Evolutionary conservation across 2,797 vertebrate genomes (phyloP).

Genomic region (Phataginus tricuspis): DNA sequence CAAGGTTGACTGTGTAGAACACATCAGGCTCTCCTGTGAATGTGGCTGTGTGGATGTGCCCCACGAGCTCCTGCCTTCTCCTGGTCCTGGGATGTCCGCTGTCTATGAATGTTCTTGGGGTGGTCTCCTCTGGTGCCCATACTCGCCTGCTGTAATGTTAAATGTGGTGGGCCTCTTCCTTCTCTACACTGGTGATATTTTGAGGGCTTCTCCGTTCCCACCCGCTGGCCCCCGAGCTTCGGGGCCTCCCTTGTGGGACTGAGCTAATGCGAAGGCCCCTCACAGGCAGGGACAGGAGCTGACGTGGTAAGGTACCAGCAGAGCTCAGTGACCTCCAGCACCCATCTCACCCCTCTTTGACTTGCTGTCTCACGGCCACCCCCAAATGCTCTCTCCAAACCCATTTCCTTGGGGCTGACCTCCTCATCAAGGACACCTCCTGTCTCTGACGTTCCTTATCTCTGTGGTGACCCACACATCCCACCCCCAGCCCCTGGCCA

Average conservation of each 20-base stretch:
- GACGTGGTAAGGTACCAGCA: accelerated
- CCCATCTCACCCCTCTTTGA: accelerated
- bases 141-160: background rate
- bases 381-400: no score
- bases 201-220: background rate
- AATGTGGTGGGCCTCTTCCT: background rate
- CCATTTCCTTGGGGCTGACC: background rate
- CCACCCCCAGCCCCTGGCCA: background rate
- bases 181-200: background rate
- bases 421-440: background rate
- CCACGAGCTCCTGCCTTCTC: no score
- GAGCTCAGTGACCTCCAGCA: background rate
- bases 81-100: background rate
- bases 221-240: background rate
- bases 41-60: background rate
- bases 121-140: accelerated
- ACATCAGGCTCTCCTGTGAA: no score
- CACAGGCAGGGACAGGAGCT: background rate
- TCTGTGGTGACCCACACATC: accelerated
- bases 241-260: no score
- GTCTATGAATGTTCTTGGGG: no score
- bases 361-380: background rate
- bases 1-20: no score
- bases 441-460: no score
- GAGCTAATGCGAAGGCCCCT: background rate